Percentiles rank a stretch among this genome's conserved stretches.
Conservation (phyloP, 2,888 invertebrate genomes). For the Microctonus brassicae region DNA sequence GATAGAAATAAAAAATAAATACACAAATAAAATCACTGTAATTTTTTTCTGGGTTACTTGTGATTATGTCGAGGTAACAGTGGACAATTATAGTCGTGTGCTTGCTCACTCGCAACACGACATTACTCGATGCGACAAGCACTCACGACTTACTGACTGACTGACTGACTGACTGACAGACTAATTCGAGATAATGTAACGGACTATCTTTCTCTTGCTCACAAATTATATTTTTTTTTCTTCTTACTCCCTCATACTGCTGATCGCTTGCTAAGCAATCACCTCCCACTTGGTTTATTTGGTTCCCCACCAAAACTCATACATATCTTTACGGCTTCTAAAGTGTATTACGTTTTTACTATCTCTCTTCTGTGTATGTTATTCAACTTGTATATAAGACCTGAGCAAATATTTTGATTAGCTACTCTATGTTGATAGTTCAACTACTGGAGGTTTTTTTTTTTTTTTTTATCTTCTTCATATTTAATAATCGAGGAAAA, state of each 20-base stretch:
- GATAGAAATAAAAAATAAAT: neutral
- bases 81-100: slow-evolving; percentile 16
- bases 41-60: slow-evolving; percentile 5
- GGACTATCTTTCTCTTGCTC: slow-evolving; percentile 43
- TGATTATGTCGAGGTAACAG: neutral
- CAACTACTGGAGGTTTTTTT: neutral
- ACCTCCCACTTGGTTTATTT: slow-evolving; percentile 58
- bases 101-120: slow-evolving; percentile 49
- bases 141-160: slow-evolving; percentile 10
- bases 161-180: slow-evolving; percentile 63
- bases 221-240: too few relatives aligned
- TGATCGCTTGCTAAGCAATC: slow-evolving; percentile 54
- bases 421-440: neutral
- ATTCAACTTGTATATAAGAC: neutral
- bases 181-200: slow-evolving; percentile 65
- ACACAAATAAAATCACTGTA: neutral
- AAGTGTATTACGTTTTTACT: neutral
- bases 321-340: neutral
- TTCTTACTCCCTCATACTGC: slow-evolving; percentile 17
- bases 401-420: neutral
- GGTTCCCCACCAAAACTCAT: slow-evolving; percentile 5
- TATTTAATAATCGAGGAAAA: neutral
- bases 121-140: slow-evolving; percentile 51
- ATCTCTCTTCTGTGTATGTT: neutral
- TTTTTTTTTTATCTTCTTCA: neutral